These are phyloP conservation scores for Steinernema hermaphroditum DNA, from an alignment of 2,888 invertebrate genomes.

Conservation along the genomic window DNA sequence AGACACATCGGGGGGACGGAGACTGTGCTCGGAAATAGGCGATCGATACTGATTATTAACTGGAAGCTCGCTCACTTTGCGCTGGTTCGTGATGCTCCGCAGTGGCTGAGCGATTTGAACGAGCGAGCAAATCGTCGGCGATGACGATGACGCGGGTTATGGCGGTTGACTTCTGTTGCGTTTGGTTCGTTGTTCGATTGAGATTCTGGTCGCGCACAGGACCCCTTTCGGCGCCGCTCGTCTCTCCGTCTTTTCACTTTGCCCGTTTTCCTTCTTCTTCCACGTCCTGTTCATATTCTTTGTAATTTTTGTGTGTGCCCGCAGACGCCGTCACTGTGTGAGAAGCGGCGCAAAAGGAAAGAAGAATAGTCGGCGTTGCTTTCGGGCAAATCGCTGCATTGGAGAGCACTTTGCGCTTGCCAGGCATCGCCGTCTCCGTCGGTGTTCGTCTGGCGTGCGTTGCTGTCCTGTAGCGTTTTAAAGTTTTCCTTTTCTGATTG, in stretches of 20 bases:
- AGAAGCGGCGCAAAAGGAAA: too few relatives aligned
- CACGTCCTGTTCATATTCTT: slow-evolving; percentile 2
- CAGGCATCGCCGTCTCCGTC: too few relatives aligned
- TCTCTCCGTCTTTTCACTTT: too few relatives aligned
- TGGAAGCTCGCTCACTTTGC: background rate
- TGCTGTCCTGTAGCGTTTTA: background rate
- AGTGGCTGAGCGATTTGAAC: background rate
- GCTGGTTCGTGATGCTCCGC: background rate
- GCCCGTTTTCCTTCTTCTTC: too few relatives aligned
- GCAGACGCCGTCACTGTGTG: too few relatives aligned
- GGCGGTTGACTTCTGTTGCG: slow-evolving; percentile 11
- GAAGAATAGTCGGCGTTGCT: too few relatives aligned
- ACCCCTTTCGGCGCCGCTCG: background rate
- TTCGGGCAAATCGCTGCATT: too few relatives aligned
- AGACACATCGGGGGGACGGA: too few relatives aligned
- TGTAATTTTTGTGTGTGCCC: too few relatives aligned
- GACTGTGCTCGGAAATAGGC: background rate
- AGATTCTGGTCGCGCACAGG: slow-evolving; percentile 21
- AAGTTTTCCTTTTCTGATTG: slow-evolving; percentile 24
- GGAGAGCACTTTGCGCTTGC: too few relatives aligned
- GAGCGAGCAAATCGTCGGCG: slow-evolving; percentile 2
- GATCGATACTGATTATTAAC: background rate
- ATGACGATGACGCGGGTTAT: slow-evolving; percentile 3
- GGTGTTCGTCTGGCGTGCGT: background rate
- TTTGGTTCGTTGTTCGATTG: background rate